These are phyloP conservation scores for Lasioglossum malachurum DNA, from an alignment of 2,888 invertebrate genomes.

Conservation along the genomic window DNA sequence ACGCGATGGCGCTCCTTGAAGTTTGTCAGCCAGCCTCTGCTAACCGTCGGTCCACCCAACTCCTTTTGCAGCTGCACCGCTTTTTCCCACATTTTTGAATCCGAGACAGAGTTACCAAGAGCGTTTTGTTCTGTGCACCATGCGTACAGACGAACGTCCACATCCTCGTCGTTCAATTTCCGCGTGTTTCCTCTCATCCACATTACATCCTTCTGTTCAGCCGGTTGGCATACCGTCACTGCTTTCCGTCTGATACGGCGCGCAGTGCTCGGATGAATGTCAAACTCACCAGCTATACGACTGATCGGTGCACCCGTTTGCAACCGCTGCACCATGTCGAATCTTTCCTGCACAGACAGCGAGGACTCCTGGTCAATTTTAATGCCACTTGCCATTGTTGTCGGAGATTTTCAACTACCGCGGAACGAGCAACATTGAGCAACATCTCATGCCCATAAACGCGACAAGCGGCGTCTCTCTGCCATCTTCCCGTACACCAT, in stretches of 20 bases:
- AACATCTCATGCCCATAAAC: not conserved
- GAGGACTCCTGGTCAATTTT: conserved; percentile 1
- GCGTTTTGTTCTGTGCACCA: conserved; percentile 5
- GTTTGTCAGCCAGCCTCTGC: conserved; percentile 19
- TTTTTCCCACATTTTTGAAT: conserved; percentile 7
- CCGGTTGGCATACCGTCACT: not conserved
- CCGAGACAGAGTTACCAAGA: not conserved
- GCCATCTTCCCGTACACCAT: not conserved
- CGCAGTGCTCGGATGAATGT: conserved; percentile 3
- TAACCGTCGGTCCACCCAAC: not conserved
- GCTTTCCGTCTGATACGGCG: conserved; percentile 15
- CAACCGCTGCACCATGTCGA: conserved; percentile 9
- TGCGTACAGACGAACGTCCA: conserved; percentile 9
- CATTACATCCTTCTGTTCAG: not conserved
- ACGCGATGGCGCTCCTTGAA: conserved; percentile 15
- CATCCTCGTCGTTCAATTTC: not conserved
- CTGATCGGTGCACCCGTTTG: conserved; percentile 12
- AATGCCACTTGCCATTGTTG: not conserved
- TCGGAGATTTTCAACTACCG: not conserved
- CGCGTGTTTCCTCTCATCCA: not conserved
- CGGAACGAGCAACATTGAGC: not conserved
- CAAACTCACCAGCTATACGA: conserved; percentile 12
- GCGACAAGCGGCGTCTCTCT: not conserved
- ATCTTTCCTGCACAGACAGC: conserved; percentile 9
- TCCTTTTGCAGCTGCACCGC: conserved; percentile 15